Conservation (phyloP, 1,140 invertebrate genomes). For the Bombus waltoni region DNA sequence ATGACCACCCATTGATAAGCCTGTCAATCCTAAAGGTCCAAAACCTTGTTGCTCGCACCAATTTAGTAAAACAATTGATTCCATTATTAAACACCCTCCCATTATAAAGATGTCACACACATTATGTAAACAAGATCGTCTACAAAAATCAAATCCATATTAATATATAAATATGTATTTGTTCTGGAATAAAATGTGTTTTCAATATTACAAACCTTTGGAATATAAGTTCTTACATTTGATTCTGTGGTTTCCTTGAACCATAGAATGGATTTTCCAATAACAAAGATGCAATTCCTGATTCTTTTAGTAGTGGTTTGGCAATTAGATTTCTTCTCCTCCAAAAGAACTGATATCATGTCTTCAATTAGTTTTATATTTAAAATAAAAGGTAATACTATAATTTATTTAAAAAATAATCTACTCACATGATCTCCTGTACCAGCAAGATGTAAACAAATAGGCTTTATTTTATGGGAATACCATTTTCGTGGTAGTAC, state of each 20-base stretch:
- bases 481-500: constrained; percentile 92
- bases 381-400: not conserved
- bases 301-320: constrained; percentile 94
- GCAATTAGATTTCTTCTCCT: constrained; percentile 94
- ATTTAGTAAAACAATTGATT: constrained; percentile 95
- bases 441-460: constrained; percentile 97
- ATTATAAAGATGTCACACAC: constrained; percentile 99
- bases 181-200: not conserved
- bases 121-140: constrained; percentile 95
- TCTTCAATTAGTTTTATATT: constrained; percentile 38
- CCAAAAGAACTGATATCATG: constrained; percentile 92
- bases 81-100: constrained; percentile 98
- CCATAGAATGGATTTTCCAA: constrained; percentile 99
- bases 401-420: not conserved
- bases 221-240: constrained; percentile 88
- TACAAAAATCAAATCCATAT: constrained; percentile 76
- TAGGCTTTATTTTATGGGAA: constrained; percentile 88
- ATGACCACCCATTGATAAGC: constrained; percentile 99
- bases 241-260: constrained; percentile 94
- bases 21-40: constrained; percentile 96
- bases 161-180: constrained; percentile 9
- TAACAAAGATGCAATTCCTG: constrained; percentile 95
- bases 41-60: constrained; percentile 95
- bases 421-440: constrained; percentile 98
- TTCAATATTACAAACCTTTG: constrained; percentile 65